phyloP scores from a whole-genome alignment of 2,113 vertebrate species.

The Engraulis encrasicolus region DNA sequence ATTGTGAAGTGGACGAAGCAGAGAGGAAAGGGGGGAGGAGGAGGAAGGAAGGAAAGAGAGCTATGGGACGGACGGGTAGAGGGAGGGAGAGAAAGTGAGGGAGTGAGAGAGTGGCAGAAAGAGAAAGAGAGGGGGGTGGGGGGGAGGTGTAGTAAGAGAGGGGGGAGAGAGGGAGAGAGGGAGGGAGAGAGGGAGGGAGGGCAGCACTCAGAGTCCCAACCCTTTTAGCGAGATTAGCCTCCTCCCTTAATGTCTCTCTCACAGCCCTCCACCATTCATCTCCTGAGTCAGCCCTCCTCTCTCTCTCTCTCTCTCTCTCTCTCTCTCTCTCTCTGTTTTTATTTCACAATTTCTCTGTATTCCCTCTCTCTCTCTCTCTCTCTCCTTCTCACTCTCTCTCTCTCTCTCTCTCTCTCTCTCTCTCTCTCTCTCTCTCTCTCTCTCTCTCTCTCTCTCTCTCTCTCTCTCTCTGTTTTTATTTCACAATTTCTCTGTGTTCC shows the following conservation, averaged over 20 bases:
- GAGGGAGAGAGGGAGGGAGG: constrained; percentile 33
- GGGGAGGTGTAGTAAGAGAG: constrained; percentile 42
- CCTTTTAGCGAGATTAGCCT: constrained; percentile 81
- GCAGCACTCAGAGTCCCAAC: constrained; percentile 68
- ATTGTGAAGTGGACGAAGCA: constrained; percentile 47
- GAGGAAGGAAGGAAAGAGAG: neutral
- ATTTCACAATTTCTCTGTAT: neutral
- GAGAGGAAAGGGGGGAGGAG: neutral
- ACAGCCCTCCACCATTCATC: constrained; percentile 66
- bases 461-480: constrained; percentile 23
- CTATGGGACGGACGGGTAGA: too few species aligned
- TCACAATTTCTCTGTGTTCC: too few species aligned
- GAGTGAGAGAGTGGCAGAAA: neutral
- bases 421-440: constrained; percentile 19
- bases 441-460: constrained; percentile 26
- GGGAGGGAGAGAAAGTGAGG: neutral
- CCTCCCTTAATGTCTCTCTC: constrained; percentile 69
- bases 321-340: too few species aligned
- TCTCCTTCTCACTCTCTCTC: constrained; percentile 21
- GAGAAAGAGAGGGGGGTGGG: constrained; percentile 44
- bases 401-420: too few species aligned
- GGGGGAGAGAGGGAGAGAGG: constrained; percentile 44
- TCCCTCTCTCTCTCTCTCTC: neutral
- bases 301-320: neutral
- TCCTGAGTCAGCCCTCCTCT: constrained; percentile 67